phyloP scores from a whole-genome alignment of 2,888 invertebrate genomes.

The Xestobium rufovillosum region DNA sequence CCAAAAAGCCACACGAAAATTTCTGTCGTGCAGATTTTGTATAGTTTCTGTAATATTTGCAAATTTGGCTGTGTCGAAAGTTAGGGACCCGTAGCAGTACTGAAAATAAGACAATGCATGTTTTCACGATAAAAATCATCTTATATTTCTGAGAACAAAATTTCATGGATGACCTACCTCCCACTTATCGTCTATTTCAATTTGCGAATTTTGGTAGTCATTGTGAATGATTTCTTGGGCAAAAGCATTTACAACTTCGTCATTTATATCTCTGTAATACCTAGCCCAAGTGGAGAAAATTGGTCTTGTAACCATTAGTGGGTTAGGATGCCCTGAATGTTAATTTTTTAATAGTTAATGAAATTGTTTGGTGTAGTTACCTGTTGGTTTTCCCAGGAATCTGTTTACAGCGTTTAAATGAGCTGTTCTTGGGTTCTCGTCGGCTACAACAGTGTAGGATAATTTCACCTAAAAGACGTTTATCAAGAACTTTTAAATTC shows the following conservation, averaged over 20 bases:
- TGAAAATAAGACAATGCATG: too few species aligned
- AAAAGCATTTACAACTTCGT: slow-evolving; percentile 54
- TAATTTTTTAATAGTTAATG: too few species aligned
- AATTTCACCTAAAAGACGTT: too few species aligned
- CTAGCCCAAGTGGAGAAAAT: slow-evolving; percentile 87
- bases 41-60: slow-evolving; percentile 58
- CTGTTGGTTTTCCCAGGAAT: slow-evolving; percentile 55
- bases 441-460: slow-evolving; percentile 54
- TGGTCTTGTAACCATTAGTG: slow-evolving; percentile 66
- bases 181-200: slow-evolving; percentile 86
- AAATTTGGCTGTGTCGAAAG: slow-evolving; percentile 63
- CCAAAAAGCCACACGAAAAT: slow-evolving; percentile 75
- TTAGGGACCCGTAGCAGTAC: slow-evolving; percentile 72
- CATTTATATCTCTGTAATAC: slow-evolving; percentile 61
- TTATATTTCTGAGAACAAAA: background rate
- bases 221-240: slow-evolving; percentile 58
- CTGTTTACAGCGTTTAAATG: slow-evolving; percentile 56
- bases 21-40: slow-evolving; percentile 52
- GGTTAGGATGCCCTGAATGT: slow-evolving; percentile 54
- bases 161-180: slow-evolving; percentile 43
- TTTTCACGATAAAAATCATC: too few species aligned
- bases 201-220: slow-evolving; percentile 63
- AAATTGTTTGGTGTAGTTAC: too few species aligned
- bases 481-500: too few species aligned
- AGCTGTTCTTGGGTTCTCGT: slow-evolving; percentile 52